Conservation (phyloP, 2,113 vertebrate species). For the Eleginops maclovinus region DNA sequence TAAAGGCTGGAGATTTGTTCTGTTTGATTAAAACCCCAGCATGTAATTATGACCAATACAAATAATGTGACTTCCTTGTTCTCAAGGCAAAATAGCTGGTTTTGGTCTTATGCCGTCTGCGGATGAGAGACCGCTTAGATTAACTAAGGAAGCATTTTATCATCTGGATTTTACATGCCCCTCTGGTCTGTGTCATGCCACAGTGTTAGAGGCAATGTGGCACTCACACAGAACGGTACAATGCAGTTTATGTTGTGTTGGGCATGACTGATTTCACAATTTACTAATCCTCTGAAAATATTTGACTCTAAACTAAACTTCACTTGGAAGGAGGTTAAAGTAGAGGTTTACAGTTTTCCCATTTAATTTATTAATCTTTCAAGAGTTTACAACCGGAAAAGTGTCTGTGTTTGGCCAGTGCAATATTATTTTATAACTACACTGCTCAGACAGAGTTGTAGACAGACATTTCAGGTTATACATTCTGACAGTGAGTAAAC, state of each 20-base stretch:
- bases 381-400: background rate
- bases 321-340: background rate
- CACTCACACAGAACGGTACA: background rate
- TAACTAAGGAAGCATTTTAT: slow-evolving; percentile 13
- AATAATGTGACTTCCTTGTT: slow-evolving; percentile 27
- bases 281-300: slow-evolving; percentile 6
- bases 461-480: background rate
- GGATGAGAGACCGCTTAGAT: slow-evolving; percentile 24
- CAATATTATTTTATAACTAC: background rate
- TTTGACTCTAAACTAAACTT: background rate
- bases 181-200: background rate
- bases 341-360: background rate
- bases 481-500: background rate
- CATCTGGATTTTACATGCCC: background rate
- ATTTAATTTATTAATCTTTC: background rate
- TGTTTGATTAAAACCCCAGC: slow-evolving; percentile 33
- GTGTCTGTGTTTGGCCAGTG: background rate
- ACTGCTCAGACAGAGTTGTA: background rate
- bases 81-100: slow-evolving; percentile 30
- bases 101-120: slow-evolving; percentile 13
- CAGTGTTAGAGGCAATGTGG: background rate
- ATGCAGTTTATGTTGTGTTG: background rate
- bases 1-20: slow-evolving; percentile 29
- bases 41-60: slow-evolving; percentile 50
- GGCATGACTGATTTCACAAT: slow-evolving; percentile 32